phyloP scores from a whole-genome alignment of 2,888 invertebrate species.

The Parochlus steinenii region DNA sequence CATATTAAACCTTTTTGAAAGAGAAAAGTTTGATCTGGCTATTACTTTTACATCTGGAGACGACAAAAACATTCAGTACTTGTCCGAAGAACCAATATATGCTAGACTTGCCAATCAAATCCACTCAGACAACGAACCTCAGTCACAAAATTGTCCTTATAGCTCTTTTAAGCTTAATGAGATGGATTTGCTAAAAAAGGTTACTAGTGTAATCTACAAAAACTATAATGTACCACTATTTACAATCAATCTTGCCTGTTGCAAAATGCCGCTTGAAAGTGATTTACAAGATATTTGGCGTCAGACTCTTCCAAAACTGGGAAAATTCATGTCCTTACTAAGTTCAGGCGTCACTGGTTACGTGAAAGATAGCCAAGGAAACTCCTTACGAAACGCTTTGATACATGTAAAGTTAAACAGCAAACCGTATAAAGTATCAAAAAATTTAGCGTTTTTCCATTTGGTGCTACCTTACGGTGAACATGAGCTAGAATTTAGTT shows the following conservation, averaged over 20 bases:
- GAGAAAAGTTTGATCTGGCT: slow-evolving; percentile 51
- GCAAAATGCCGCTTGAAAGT: slow-evolving; percentile 56
- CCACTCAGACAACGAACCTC: slow-evolving; percentile 19
- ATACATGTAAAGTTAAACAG: slow-evolving; percentile 45
- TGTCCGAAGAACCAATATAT: slow-evolving; percentile 8
- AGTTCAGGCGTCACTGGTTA: slow-evolving; percentile 55
- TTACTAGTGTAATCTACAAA: slow-evolving; percentile 42
- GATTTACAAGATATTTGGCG: slow-evolving; percentile 58
- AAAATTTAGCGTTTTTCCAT: slow-evolving; percentile 54
- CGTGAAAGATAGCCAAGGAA: slow-evolving; percentile 44
- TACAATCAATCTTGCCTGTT: slow-evolving; percentile 61
- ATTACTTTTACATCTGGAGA: slow-evolving; percentile 58
- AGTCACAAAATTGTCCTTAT: slow-evolving; percentile 5
- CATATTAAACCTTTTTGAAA: slow-evolving; percentile 45
- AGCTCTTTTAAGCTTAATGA: slow-evolving; percentile 7
- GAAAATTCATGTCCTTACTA: slow-evolving; percentile 42
- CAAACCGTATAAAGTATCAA: slow-evolving; percentile 39
- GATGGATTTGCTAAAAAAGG: slow-evolving; percentile 17
- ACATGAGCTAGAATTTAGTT: slow-evolving; percentile 43
- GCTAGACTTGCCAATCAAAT: slow-evolving; percentile 17
- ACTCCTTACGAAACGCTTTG: slow-evolving; percentile 52
- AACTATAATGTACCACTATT: slow-evolving; percentile 48
- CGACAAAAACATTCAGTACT: slow-evolving; percentile 3
- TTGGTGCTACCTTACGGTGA: slow-evolving; percentile 50
- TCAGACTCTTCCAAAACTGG: slow-evolving; percentile 43